Evolutionary conservation across 2,888 invertebrate genomes (phyloP), one percentile per base, ranked within the genome.

Genomic region (Creontiades dilutus): DNA sequence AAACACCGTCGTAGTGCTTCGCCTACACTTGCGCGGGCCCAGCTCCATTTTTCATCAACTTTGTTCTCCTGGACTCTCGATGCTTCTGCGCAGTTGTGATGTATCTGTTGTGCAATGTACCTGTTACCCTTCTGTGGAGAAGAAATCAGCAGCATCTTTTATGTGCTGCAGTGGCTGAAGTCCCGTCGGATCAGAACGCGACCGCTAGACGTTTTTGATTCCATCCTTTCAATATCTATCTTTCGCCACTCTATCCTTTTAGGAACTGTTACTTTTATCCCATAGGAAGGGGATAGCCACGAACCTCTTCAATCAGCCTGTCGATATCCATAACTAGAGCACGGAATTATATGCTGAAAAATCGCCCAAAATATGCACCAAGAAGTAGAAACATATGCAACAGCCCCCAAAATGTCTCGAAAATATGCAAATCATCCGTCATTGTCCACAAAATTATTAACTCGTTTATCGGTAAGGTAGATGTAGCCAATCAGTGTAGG

Each of bases 211-310:
- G 68, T n/a, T 23, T 68, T 11, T 86, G 86, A 61, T 19, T 86
- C 16, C 86, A 85, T 28, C 85, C 85, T 19, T 85, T 27, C 47
- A 90, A 23, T 90, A 78, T 80, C 52, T 76, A 37, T 55, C 46
- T 85, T 85, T 85, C 55, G 55, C 76, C 81, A 23, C n/a, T 52
- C 86, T 90, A 86, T 90, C 90, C 55, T 52, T 78, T 27, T 78
- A 86, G 81, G 27, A 90, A 86, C 37, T 86, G 57, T n/a, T 86
- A 52, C 52, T 68, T 23, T 23, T 23, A 61, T 19, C n/a, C n/a
- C n/a, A n/a, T n/a, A n/a, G n/a, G n/a, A n/a, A n/a, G n/a, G n/a
- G n/a, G n/a, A n/a, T n/a, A n/a, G n/a, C n/a, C n/a, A n/a, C 12
- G 46, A 90, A 91, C 16, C 52, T 12, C 3, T 52, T 12, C 3